phyloP scores from a whole-genome alignment of 2,888 invertebrate genomes.

The Homarus gammarus region DNA sequence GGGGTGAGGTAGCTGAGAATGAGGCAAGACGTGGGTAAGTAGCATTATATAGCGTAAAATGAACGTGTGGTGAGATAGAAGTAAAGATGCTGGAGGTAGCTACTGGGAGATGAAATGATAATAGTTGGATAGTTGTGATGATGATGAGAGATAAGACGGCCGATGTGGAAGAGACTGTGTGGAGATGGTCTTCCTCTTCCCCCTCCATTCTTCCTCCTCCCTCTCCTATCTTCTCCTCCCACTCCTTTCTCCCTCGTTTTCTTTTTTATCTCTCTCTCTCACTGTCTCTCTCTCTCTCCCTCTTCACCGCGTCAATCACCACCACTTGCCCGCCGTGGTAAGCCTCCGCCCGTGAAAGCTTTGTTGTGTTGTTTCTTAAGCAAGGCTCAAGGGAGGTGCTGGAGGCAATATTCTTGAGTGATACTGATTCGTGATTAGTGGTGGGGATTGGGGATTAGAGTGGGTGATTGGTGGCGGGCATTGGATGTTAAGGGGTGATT shows the following conservation, averaged over 20 bases:
- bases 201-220: neutral
- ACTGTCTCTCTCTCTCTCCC: neutral
- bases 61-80: too few species aligned
- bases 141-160: too few species aligned
- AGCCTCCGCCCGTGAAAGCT: neutral
- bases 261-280: neutral
- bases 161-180: too few species aligned
- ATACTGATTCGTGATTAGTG: neutral
- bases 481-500: neutral
- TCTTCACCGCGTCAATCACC: neutral
- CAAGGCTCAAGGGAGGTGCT: neutral
- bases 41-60: too few species aligned
- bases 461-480: neutral
- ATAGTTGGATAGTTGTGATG: too few species aligned
- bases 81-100: too few species aligned
- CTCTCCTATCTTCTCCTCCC: neutral
- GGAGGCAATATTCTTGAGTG: neutral
- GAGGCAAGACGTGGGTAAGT: too few species aligned
- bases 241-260: neutral
- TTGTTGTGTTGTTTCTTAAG: conserved; percentile 9
- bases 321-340: neutral
- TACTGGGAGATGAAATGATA: too few species aligned
- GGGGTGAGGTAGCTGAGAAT: too few species aligned
- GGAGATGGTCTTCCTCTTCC: neutral
- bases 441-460: neutral